phyloP scores from a whole-genome alignment of 2,888 invertebrate genomes.

The Hedychridium roseum region DNA sequence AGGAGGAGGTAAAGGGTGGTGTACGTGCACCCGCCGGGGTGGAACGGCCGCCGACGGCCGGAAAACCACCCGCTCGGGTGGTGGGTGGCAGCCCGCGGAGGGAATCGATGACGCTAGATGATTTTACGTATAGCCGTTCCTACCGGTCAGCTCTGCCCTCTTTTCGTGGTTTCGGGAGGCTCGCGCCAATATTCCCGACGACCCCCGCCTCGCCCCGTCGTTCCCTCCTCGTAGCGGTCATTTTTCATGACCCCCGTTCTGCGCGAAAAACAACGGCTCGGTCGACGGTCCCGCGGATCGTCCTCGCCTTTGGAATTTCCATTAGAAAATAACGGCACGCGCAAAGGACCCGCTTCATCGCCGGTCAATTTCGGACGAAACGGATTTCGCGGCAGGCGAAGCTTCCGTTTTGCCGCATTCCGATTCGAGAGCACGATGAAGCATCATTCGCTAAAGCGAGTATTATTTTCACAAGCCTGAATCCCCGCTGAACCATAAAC shows the following conservation, averaged over 20 bases:
- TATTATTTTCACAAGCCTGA: too few relatives aligned
- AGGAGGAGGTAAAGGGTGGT: slow-evolving; percentile 41
- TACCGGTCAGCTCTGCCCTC: slow-evolving; percentile 45
- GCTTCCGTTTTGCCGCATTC: too few relatives aligned
- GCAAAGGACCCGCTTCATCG: too few relatives aligned
- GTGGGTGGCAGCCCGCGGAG: slow-evolving; percentile 42
- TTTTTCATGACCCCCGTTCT: too few relatives aligned
- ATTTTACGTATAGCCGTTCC: slow-evolving; percentile 50
- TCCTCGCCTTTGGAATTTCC: too few relatives aligned
- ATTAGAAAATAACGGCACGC: too few relatives aligned
- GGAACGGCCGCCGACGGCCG: slow-evolving; percentile 48
- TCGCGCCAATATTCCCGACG: slow-evolving; percentile 22
- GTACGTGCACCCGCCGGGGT: slow-evolving; percentile 40
- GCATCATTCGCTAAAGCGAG: too few relatives aligned
- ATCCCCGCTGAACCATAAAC: too few relatives aligned
- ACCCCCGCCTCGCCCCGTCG: not conserved
- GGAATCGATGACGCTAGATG: slow-evolving; percentile 59
- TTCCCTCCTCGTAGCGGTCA: not conserved
- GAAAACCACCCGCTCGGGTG: slow-evolving; percentile 45
- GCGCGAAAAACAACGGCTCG: not conserved
- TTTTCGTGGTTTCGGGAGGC: slow-evolving; percentile 42
- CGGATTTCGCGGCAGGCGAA: too few relatives aligned
- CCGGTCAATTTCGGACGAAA: too few relatives aligned
- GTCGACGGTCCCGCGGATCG: not conserved
- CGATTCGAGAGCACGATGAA: too few relatives aligned